These are phyloP conservation scores for Helostoma temminkii DNA, from an alignment of 2,797 vertebrate species.

Conservation along the genomic window DNA sequence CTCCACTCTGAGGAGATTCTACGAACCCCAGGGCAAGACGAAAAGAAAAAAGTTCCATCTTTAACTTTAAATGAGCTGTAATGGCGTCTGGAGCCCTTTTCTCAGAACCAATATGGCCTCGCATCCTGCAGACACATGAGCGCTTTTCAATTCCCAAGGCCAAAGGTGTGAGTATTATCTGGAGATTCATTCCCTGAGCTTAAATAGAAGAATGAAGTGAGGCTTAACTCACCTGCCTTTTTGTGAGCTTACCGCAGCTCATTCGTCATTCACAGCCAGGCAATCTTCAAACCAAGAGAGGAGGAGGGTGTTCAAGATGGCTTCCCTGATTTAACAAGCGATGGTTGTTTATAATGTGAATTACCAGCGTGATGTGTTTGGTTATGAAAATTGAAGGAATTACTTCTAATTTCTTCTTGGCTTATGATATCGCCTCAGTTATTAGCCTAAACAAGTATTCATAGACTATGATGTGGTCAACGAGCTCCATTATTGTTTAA, in stretches of 20 bases:
- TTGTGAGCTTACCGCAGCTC: conserved; percentile 52
- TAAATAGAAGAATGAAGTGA: conserved; percentile 57
- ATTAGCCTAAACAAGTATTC: background rate
- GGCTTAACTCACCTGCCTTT: conserved; percentile 60
- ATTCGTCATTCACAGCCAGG: conserved; percentile 50
- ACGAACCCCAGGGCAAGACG: conserved; percentile 20
- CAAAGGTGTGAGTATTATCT: conserved; percentile 67
- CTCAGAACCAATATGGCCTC: conserved; percentile 56
- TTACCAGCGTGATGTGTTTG: background rate
- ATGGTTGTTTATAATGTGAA: conserved; percentile 13
- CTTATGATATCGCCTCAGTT: background rate
- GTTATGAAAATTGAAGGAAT: background rate
- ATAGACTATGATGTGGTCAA: too few species aligned
- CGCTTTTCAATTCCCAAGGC: conserved; percentile 61
- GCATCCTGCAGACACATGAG: conserved; percentile 39
- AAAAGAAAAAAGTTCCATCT: conserved; percentile 37
- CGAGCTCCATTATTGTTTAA: background rate
- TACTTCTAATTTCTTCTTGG: background rate
- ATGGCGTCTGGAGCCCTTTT: conserved; percentile 49
- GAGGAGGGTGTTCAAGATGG: conserved; percentile 12
- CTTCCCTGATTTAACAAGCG: background rate
- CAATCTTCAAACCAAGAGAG: conserved; percentile 46
- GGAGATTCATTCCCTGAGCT: conserved; percentile 64
- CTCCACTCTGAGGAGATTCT: conserved; percentile 32
- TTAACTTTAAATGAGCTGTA: conserved; percentile 71